These are phyloP conservation scores for Hipposideros armiger DNA, from an alignment of 2,113 vertebrate genomes.

Conservation along the genomic window DNA sequence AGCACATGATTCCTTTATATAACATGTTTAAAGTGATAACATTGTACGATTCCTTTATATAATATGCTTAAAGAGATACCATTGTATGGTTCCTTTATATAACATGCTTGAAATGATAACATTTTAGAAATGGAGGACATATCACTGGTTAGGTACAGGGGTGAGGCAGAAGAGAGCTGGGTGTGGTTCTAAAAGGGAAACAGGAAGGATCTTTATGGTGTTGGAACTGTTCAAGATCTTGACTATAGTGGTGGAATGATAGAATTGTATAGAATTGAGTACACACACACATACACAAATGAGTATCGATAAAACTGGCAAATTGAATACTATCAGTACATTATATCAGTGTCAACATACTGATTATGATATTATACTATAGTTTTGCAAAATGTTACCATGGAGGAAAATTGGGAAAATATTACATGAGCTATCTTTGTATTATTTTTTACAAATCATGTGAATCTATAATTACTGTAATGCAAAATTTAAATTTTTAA, in stretches of 20 bases:
- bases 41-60: not conserved
- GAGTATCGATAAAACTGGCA: not conserved
- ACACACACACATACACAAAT: not conserved
- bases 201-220: not conserved
- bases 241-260: not conserved
- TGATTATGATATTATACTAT: not conserved
- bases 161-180: not conserved
- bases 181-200: not conserved
- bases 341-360: constrained; percentile 3
- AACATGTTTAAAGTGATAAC: not conserved
- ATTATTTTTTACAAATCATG: not conserved
- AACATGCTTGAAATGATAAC: not conserved
- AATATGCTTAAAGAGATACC: not conserved
- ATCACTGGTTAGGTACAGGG: not conserved
- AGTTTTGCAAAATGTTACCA: constrained; percentile 5
- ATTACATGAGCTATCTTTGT: not conserved
- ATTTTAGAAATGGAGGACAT: constrained; percentile 20
- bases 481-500: constrained; percentile 34
- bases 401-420: not conserved
- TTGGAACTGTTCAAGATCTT: not conserved
- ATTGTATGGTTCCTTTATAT: not conserved
- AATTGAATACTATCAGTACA: not conserved
- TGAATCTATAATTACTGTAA: constrained; percentile 18
- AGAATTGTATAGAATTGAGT: not conserved
- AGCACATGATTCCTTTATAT: not conserved